Percentiles rank a stretch among this genome's conserved stretches.
Evolutionary conservation across 2,797 vertebrate species (phyloP).

Genomic region (Anolis apletophallus): DNA sequence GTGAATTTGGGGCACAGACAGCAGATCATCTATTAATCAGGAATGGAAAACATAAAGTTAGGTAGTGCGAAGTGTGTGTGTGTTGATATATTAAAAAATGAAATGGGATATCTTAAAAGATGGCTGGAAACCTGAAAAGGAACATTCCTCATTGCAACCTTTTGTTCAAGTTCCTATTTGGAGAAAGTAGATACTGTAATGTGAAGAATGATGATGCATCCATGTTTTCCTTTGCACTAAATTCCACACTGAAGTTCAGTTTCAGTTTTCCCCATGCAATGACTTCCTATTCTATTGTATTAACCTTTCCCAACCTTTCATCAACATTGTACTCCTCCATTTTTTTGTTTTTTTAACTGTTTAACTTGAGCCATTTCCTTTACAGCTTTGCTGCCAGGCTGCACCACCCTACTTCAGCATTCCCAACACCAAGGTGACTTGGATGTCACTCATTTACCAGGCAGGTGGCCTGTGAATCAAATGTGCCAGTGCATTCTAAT

Average conservation of each 20-base stretch:
- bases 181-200: background rate
- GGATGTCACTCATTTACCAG: slow-evolving; percentile 63
- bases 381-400: slow-evolving; percentile 2
- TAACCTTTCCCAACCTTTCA: background rate
- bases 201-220: background rate
- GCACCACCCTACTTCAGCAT: slow-evolving; percentile 36
- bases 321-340: background rate
- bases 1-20: background rate
- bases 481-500: slow-evolving; percentile 42
- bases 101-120: background rate
- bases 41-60: background rate
- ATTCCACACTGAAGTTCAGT: background rate
- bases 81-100: background rate
- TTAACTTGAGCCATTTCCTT: background rate
- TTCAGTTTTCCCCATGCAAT: fast-evolving
- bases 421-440: slow-evolving; percentile 26
- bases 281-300: background rate
- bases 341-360: background rate
- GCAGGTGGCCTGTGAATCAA: slow-evolving; percentile 27
- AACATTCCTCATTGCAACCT: background rate
- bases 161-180: background rate
- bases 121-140: background rate
- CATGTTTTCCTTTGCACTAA: background rate
- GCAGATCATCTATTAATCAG: background rate
- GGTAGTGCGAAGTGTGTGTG: too few relatives aligned